phyloP scores from a whole-genome alignment of 2,113 vertebrate genomes.

The Xyliphius kryptos region DNA sequence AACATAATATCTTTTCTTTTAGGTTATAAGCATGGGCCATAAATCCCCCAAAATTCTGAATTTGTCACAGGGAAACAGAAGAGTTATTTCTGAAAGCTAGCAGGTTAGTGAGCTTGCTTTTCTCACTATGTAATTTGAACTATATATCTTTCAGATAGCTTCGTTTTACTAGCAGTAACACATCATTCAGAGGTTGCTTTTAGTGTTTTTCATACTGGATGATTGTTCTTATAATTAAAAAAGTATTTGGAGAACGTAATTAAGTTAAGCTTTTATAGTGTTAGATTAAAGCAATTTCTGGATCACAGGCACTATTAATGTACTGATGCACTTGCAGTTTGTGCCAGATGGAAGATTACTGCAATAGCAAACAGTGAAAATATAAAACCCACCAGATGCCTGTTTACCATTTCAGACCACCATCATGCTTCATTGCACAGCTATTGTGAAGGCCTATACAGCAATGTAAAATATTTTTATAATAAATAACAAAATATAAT shows the following conservation, averaged over 20 bases:
- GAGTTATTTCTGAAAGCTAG: no score
- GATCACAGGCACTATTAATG: constrained; percentile 72
- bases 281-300: constrained; percentile 71
- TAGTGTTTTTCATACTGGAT: constrained; percentile 51
- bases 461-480: no score
- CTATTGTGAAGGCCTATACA: neutral
- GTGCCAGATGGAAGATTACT: constrained; percentile 66
- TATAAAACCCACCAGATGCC: constrained; percentile 43
- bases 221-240: constrained; percentile 60
- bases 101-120: neutral
- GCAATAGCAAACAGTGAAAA: constrained; percentile 48
- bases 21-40: no score
- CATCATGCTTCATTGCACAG: neutral
- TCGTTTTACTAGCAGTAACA: constrained; percentile 5
- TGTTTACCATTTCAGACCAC: constrained; percentile 4
- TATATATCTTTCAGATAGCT: neutral
- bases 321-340: constrained; percentile 67
- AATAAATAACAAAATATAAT: no score
- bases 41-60: no score
- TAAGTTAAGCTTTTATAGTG: constrained; percentile 71
- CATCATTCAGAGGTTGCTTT: constrained; percentile 45
- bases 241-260: constrained; percentile 66
- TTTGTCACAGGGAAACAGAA: no score
- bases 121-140: neutral
- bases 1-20: no score